These are phyloP conservation scores for Rhabdophis nuchalis DNA, from an alignment of 2,797 vertebrate species.

Conservation along the genomic window DNA sequence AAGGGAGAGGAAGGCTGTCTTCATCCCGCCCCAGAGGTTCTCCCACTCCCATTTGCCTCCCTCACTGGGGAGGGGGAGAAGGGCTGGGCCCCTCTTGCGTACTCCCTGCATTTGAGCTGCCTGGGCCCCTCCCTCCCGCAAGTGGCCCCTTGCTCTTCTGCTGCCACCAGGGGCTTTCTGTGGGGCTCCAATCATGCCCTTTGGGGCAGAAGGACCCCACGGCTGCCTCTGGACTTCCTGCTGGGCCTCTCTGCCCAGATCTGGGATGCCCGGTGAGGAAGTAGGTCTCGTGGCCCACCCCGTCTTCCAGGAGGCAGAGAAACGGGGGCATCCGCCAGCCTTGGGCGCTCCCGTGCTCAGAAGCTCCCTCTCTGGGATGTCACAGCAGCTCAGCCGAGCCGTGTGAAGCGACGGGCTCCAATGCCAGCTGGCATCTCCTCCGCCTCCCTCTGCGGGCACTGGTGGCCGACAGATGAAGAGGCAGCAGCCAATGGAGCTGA, in stretches of 20 bases:
- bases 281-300: neutral
- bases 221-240: neutral
- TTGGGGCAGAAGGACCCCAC: neutral
- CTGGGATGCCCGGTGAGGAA: neutral
- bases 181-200: neutral
- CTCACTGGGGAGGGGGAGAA: neutral
- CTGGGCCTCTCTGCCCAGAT: neutral
- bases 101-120: neutral
- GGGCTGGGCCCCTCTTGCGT: neutral
- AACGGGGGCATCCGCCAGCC: neutral
- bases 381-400: neutral
- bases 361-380: neutral
- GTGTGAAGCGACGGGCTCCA: neutral
- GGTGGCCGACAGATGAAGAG: slow-evolving; percentile 3
- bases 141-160: neutral
- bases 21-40: neutral
- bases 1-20: neutral
- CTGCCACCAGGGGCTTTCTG: too few species aligned
- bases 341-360: neutral
- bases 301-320: neutral
- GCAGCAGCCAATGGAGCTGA: neutral
- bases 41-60: neutral
- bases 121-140: neutral
- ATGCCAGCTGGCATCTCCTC: neutral
- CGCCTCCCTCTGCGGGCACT: neutral